A percentile compares a stretch with the other conserved stretches of the same genome.
Evolutionary conservation across 2,797 vertebrate species (phyloP).

Genomic region (Falco biarmicus): DNA sequence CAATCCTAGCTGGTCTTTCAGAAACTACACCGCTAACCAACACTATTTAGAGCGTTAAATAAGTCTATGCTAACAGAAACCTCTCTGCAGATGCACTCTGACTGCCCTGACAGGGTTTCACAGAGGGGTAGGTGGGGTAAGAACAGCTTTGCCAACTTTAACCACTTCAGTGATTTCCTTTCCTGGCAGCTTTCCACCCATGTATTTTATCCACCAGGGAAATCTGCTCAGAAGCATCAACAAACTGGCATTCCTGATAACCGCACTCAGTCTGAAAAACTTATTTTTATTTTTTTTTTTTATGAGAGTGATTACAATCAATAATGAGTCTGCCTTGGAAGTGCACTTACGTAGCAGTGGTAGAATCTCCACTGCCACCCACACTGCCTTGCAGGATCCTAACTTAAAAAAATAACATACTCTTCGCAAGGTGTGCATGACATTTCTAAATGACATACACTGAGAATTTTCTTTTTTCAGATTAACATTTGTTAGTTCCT

Average conservation of each 20-base stretch:
- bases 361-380: not conserved
- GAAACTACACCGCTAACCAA: not conserved
- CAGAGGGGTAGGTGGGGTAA: not conserved
- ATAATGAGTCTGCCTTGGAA: slow-evolving; percentile 15
- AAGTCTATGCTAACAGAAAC: not conserved
- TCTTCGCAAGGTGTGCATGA: slow-evolving; percentile 1
- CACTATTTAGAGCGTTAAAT: not conserved
- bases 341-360: not conserved
- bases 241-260: not conserved
- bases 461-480: not conserved
- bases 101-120: not conserved
- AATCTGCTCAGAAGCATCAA: not conserved
- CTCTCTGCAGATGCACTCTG: not conserved
- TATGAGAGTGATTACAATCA: not conserved
- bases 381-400: not conserved
- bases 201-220: not conserved
- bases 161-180: not conserved
- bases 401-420: not conserved
- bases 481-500: slow-evolving; percentile 60
- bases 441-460: slow-evolving; percentile 16
- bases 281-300: too few species aligned
- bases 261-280: not conserved
- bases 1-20: not conserved
- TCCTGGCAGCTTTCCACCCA: not conserved
- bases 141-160: not conserved